Evolutionary conservation across 2,888 invertebrate species (phyloP).

Genomic region (Melinopterus prodromus): DNA sequence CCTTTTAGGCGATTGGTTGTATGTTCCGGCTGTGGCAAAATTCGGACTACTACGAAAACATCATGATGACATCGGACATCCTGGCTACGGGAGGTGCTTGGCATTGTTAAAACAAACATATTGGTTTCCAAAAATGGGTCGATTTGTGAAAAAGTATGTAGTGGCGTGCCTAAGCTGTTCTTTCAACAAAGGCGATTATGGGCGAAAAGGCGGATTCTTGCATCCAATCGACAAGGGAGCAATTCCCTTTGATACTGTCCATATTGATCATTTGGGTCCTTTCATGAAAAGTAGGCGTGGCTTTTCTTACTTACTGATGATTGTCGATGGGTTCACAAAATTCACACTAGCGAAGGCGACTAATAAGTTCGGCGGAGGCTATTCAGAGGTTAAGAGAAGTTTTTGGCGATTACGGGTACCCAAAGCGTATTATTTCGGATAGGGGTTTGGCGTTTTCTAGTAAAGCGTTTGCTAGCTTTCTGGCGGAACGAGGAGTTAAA

Average conservation of each 20-base stretch:
- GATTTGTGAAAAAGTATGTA: constrained; percentile 48
- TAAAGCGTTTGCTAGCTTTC: constrained; percentile 37
- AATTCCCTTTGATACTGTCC: constrained; percentile 40
- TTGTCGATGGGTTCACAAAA: constrained; percentile 42
- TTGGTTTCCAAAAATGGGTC: constrained; percentile 50
- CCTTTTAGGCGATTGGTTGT: constrained; percentile 10
- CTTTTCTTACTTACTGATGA: constrained; percentile 41
- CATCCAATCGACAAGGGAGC: constrained; percentile 41
- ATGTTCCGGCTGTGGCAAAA: constrained; percentile 44
- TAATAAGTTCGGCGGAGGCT: constrained; percentile 12
- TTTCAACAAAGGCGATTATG: constrained; percentile 32
- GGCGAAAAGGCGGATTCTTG: constrained; percentile 44
- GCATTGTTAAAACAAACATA: constrained; percentile 45
- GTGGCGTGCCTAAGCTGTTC: constrained; percentile 45
- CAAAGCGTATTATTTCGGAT: constrained; percentile 41
- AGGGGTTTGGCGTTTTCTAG: constrained; percentile 42
- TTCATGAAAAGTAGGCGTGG: constrained; percentile 37
- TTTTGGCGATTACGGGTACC: constrained; percentile 38
- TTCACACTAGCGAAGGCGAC: constrained; percentile 36
- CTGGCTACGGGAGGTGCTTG: constrained; percentile 40
- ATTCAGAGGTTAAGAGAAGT: constrained; percentile 11
- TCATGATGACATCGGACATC: constrained; percentile 50
- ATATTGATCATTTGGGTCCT: constrained; percentile 44
- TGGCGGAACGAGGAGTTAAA: constrained; percentile 33
- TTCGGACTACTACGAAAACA: constrained; percentile 48